Conservation (phyloP, 1,140 invertebrate genomes). For the Lanistes nyassanus region DNA sequence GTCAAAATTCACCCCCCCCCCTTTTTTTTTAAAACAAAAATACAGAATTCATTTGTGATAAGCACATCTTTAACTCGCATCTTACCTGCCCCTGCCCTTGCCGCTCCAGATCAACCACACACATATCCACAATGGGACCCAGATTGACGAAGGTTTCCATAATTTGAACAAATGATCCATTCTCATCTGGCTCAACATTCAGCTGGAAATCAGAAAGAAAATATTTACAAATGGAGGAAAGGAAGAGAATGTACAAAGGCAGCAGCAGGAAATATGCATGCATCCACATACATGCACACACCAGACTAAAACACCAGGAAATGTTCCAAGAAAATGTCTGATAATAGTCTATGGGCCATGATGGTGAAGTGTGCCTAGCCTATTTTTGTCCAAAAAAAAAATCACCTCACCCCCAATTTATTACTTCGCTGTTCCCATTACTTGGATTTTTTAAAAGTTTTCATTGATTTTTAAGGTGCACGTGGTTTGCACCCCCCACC, state of each 20-base stretch:
- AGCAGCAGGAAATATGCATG: background rate
- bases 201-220: constrained; percentile 67
- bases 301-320: background rate
- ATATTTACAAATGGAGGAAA: background rate
- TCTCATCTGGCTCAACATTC: constrained; percentile 85
- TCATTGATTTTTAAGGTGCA: too few relatives aligned
- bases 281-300: background rate
- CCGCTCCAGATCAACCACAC: constrained; percentile 89
- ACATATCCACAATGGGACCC: constrained; percentile 98
- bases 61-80: too few relatives aligned
- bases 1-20: too few relatives aligned
- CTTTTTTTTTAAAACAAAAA: background rate
- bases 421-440: too few relatives aligned
- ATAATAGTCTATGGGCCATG: background rate
- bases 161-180: constrained; percentile 88
- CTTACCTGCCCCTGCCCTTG: constrained; percentile 92
- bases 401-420: too few relatives aligned
- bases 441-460: too few relatives aligned
- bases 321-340: background rate
- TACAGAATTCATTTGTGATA: too few relatives aligned
- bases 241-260: too few relatives aligned
- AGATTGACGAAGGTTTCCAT: constrained; percentile 98
- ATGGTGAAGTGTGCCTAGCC: too few relatives aligned
- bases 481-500: too few relatives aligned
- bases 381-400: too few relatives aligned